Conservation (phyloP, 1,140 invertebrate species). For the Drosophila hydei region DNA sequence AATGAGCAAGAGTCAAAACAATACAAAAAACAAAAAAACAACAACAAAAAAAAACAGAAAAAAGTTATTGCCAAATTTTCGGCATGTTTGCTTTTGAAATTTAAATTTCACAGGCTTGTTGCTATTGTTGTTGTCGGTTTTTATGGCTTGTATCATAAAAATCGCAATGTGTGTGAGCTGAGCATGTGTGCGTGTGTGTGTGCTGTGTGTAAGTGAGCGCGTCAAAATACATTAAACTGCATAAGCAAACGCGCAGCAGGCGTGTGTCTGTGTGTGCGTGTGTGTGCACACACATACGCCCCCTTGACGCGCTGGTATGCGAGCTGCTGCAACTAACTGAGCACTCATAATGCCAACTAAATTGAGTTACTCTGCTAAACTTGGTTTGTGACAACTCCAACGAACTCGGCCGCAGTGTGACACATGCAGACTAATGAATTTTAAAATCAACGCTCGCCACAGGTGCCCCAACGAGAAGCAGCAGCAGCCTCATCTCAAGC, state of each 20-base stretch:
- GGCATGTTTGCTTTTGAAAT: conserved; percentile 83
- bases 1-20: conserved; percentile 48
- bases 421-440: conserved; percentile 84
- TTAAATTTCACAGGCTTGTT: conserved; percentile 74
- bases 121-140: conserved; percentile 51
- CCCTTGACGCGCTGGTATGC: conserved; percentile 15
- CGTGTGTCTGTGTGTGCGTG: conserved; percentile 8
- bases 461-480: conserved; percentile 53
- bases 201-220: conserved; percentile 41
- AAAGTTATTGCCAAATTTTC: conserved; percentile 80
- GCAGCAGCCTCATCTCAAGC: conserved; percentile 27
- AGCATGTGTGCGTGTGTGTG: conserved; percentile 7
- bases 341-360: conserved; percentile 77
- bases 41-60: conserved; percentile 12
- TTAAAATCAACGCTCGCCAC: conserved; percentile 83
- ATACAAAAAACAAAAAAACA: conserved; percentile 28
- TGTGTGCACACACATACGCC: conserved; percentile 13
- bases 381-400: conserved; percentile 62
- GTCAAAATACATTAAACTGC: conserved; percentile 66
- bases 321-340: conserved; percentile 14
- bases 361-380: conserved; percentile 63
- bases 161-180: conserved; percentile 25
- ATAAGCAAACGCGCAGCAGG: conserved; percentile 44
- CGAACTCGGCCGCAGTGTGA: conserved; percentile 53
- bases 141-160: conserved; percentile 77